phyloP scores from a whole-genome alignment of 1,140 invertebrate species.

The Leptoteleia sp. region DNA sequence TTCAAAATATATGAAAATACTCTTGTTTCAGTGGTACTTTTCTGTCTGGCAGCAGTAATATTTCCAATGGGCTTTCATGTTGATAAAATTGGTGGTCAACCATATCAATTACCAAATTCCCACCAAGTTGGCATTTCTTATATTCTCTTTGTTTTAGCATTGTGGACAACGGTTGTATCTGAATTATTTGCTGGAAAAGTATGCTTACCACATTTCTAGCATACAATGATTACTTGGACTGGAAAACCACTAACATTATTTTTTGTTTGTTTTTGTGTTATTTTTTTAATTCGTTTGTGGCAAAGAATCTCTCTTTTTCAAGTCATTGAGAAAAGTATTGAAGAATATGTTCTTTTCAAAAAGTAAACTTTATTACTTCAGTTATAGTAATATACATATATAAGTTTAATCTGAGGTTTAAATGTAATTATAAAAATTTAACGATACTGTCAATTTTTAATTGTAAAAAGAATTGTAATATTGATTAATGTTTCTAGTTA shows the following conservation, averaged over 20 bases:
- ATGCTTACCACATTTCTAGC: slow-evolving; percentile 95
- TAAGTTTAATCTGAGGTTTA: too few species aligned
- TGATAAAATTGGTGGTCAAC: slow-evolving; percentile 96
- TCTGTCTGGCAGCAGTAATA: too few species aligned
- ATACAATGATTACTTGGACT: slow-evolving; percentile 39
- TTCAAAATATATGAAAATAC: too few species aligned
- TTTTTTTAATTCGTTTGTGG: slow-evolving; percentile 54
- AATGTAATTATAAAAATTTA: too few species aligned
- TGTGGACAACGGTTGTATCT: slow-evolving; percentile 98
- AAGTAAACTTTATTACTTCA: slow-evolving; percentile 1
- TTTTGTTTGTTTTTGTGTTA: slow-evolving; percentile 54
- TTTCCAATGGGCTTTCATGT: slow-evolving; percentile 97
- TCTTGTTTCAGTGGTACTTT: too few species aligned
- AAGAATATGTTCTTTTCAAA: slow-evolving; percentile 1
- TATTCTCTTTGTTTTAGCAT: slow-evolving; percentile 95
- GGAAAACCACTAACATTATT: slow-evolving; percentile 51
- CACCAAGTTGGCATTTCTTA: slow-evolving; percentile 98
- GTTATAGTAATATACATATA: too few species aligned
- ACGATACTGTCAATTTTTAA: too few species aligned
- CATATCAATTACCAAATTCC: slow-evolving; percentile 96
- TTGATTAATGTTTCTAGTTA: too few species aligned
- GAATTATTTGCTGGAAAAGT: slow-evolving; percentile 99
- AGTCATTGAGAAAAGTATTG: slow-evolving; percentile 2
- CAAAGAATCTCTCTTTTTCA: slow-evolving; percentile 5
- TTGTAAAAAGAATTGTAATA: too few species aligned